A percentile compares a stretch with the other conserved stretches of the same genome.
Conservation (phyloP, 2,113 vertebrate genomes). For the Heterocephalus glaber region DNA sequence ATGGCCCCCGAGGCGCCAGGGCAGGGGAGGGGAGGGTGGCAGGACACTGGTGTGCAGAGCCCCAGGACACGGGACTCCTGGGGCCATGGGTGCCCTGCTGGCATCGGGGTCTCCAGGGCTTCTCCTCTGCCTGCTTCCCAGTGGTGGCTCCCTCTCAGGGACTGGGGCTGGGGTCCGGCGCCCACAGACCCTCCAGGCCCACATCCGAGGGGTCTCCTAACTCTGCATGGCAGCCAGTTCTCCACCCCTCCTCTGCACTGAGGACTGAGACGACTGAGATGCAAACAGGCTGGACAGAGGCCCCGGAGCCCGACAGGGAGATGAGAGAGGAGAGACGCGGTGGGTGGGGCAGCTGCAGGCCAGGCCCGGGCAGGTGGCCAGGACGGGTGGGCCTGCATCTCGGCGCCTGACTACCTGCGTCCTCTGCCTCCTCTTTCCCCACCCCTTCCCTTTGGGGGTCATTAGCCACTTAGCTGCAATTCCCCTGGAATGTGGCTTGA, state of each 20-base stretch:
- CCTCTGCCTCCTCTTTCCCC: neutral
- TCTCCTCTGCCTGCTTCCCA: neutral
- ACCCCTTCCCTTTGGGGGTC: slow-evolving; percentile 6
- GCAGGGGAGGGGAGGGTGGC: too few relatives aligned
- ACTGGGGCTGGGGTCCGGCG: neutral
- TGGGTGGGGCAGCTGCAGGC: neutral
- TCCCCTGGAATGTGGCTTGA: slow-evolving; percentile 33
- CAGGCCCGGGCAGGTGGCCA: slow-evolving; percentile 9
- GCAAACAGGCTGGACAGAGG: neutral
- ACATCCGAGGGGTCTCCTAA: neutral
- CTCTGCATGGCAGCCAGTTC: neutral
- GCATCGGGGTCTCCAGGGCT: neutral
- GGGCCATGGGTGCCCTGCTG: too few relatives aligned
- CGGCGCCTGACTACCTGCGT: neutral
- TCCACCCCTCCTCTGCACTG: neutral
- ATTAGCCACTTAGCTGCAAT: slow-evolving; percentile 25
- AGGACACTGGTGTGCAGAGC: neutral
- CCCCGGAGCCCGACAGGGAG: neutral
- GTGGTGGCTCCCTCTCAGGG: neutral
- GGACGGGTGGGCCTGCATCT: neutral
- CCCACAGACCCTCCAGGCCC: neutral
- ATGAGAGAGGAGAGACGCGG: neutral
- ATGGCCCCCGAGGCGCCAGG: neutral
- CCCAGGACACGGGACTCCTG: neutral
- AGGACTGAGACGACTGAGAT: neutral